These are phyloP conservation scores for Tachysurus fulvidraco DNA, from an alignment of 2,113 vertebrate species.

Conservation along the genomic window DNA sequence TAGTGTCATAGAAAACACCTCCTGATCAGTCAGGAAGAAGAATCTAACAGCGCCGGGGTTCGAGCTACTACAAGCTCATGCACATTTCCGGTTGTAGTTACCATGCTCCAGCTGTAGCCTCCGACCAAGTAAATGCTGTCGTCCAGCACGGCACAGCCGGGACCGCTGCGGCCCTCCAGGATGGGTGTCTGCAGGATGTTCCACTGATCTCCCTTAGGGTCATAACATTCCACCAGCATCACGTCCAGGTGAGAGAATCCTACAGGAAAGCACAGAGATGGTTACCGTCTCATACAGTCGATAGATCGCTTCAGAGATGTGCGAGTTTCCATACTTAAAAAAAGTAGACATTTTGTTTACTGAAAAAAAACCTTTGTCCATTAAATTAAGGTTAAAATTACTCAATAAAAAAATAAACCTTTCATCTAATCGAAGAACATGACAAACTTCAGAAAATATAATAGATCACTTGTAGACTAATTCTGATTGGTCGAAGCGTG, in stretches of 20 bases:
- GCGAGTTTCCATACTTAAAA: too few species aligned
- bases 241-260: constrained; percentile 98
- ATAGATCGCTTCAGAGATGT: too few species aligned
- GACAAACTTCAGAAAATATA: too few species aligned
- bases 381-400: too few species aligned
- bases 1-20: neutral
- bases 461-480: too few species aligned
- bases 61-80: neutral
- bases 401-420: too few species aligned
- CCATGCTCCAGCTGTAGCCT: constrained; percentile 99
- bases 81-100: constrained; percentile 55
- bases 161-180: constrained; percentile 95
- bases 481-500: too few species aligned
- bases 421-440: too few species aligned
- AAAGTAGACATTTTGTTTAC: too few species aligned
- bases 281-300: too few species aligned
- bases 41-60: neutral
- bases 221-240: constrained; percentile 97
- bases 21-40: neutral
- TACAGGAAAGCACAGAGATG: constrained; percentile 55
- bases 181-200: constrained; percentile 98
- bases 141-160: constrained; percentile 90
- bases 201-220: constrained; percentile 98
- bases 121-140: constrained; percentile 96
- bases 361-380: too few species aligned